Conservation (phyloP, 2,888 invertebrate genomes). For the Elysia crispata region DNA sequence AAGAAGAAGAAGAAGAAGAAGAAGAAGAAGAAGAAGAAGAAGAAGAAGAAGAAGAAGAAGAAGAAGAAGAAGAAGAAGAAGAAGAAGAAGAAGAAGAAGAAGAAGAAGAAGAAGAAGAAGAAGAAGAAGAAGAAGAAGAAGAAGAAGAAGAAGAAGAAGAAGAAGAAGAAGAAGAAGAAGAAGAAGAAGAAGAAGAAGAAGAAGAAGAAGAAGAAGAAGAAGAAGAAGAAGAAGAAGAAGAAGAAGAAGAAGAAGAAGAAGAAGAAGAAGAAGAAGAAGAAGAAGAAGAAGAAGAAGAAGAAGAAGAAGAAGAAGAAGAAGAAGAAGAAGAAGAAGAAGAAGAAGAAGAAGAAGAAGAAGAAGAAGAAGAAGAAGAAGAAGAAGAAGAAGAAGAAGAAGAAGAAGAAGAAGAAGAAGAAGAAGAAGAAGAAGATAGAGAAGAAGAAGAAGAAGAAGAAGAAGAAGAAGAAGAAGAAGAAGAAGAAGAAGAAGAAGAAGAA, state of each 20-base stretch:
- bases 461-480: too few species aligned
- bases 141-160: conserved; percentile 39
- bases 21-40: neutral
- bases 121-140: conserved; percentile 39
- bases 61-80: neutral
- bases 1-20: neutral
- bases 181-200: conserved; percentile 27
- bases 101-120: conserved; percentile 38
- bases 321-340: conserved; percentile 37
- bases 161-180: conserved; percentile 38
- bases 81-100: too few species aligned
- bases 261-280: conserved; percentile 25
- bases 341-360: conserved; percentile 12
- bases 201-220: conserved; percentile 39
- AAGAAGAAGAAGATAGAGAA: too few species aligned
- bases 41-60: neutral
- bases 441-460: too few species aligned
- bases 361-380: neutral
- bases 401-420: too few species aligned
- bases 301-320: conserved; percentile 27
- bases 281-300: conserved; percentile 1
- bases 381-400: too few species aligned
- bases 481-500: too few species aligned
- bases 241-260: conserved; percentile 38
- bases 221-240: conserved; percentile 39